Evolutionary conservation across 2,888 invertebrate species (phyloP).

Genomic region (Rhabditoides inermis): DNA sequence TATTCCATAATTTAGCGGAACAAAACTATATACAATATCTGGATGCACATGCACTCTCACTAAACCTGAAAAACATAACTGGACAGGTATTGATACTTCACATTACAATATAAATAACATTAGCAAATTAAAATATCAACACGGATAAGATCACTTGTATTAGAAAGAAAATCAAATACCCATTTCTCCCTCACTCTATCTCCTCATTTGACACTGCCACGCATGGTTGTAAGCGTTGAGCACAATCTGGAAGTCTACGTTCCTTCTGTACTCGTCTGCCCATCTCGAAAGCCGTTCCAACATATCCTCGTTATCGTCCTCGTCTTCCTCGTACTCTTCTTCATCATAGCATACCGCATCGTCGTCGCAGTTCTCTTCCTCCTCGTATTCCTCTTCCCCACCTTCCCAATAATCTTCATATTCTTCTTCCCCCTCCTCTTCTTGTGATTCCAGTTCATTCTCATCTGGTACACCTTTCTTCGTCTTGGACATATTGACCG

Average conservation of each 20-base stretch:
- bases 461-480: too few species aligned
- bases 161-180: too few species aligned
- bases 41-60: too few species aligned
- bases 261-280: slow-evolving; percentile 5
- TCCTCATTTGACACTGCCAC: slow-evolving; percentile 18
- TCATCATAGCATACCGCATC: neutral
- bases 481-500: too few species aligned
- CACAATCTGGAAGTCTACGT: slow-evolving; percentile 10
- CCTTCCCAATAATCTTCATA: slow-evolving; percentile 3
- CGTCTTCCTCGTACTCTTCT: slow-evolving; percentile 4
- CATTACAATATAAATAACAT: too few species aligned
- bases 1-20: too few species aligned
- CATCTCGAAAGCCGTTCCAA: slow-evolving; percentile 8
- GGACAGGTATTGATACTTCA: too few species aligned
- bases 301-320: neutral
- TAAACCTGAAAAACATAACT: too few species aligned
- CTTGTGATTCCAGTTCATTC: too few species aligned
- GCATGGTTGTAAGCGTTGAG: slow-evolving; percentile 12
- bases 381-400: slow-evolving; percentile 5
- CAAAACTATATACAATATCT: too few species aligned
- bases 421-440: slow-evolving; percentile 8
- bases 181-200: neutral
- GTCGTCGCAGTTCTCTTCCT: neutral
- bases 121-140: too few species aligned
- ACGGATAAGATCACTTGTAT: too few species aligned